Evolutionary conservation across 2,888 invertebrate genomes (phyloP).

Genomic region (Scrobipalpa costella): DNA sequence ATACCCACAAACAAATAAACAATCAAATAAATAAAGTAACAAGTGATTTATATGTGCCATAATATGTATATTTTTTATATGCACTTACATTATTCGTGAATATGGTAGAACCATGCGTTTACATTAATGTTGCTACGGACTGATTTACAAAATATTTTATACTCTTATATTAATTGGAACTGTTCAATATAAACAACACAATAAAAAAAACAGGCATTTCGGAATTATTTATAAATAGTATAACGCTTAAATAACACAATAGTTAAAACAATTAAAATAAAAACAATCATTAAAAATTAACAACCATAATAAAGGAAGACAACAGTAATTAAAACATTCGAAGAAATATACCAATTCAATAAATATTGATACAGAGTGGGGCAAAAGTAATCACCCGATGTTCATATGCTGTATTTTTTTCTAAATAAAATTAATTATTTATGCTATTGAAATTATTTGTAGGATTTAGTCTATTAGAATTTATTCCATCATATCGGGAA

Average conservation of each 20-base stretch:
- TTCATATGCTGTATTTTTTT: too few relatives aligned
- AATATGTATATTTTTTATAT: neutral
- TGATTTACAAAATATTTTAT: neutral
- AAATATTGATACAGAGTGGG: too few relatives aligned
- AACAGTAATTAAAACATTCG: neutral
- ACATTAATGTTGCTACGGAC: neutral
- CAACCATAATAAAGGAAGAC: slow-evolving; percentile 33
- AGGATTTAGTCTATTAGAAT: too few relatives aligned
- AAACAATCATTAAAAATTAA: neutral
- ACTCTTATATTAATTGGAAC: neutral
- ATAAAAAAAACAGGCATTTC: too few relatives aligned
- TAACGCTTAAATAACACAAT: neutral
- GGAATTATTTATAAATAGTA: too few relatives aligned
- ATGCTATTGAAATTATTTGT: too few relatives aligned
- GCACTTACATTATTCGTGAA: neutral
- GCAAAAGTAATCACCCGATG: too few relatives aligned
- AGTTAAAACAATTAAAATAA: neutral
- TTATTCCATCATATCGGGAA: too few relatives aligned
- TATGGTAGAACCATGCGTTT: neutral
- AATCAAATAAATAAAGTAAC: neutral
- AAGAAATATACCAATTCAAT: too few relatives aligned
- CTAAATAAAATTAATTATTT: too few relatives aligned
- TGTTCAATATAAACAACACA: neutral
- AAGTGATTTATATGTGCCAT: neutral
- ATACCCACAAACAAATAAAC: neutral